phyloP scores from a whole-genome alignment of 2,113 vertebrate species.

The Fulmarus glacialis region DNA sequence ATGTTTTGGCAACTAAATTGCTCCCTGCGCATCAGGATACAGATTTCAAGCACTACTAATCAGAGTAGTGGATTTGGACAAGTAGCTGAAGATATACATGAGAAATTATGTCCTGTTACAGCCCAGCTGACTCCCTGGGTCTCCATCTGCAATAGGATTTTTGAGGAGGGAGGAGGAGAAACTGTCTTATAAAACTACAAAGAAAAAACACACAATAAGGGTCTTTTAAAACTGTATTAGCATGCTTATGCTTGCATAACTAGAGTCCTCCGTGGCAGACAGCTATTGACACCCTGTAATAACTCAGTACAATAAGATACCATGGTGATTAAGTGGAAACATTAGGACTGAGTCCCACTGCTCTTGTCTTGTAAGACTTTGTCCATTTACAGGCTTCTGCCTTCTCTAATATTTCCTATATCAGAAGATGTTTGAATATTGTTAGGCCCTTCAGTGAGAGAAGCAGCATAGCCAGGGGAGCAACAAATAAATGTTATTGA shows the following conservation, averaged over 20 bases:
- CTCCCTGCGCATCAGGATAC: neutral
- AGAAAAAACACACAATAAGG: neutral
- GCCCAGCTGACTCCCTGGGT: neutral
- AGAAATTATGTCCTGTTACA: neutral
- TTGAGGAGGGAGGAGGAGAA: neutral
- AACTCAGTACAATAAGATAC: neutral
- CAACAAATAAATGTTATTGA: neutral
- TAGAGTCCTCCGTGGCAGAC: neutral
- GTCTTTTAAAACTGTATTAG: neutral
- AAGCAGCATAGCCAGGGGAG: neutral
- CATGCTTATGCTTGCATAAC: neutral
- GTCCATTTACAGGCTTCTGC: neutral
- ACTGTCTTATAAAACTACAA: neutral
- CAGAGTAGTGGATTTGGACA: neutral
- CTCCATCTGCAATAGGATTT: neutral
- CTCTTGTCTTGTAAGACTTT: neutral
- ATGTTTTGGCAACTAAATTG: neutral
- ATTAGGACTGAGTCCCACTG: neutral
- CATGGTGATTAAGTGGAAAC: neutral
- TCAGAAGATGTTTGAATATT: neutral
- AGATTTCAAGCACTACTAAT: neutral
- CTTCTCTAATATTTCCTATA: neutral
- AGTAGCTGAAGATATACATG: neutral
- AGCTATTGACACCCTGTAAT: neutral
- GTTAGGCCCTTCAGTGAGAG: neutral